Evolutionary conservation across 2,113 vertebrate species (phyloP).

Genomic region (Craseonycteris thonglongyai): DNA sequence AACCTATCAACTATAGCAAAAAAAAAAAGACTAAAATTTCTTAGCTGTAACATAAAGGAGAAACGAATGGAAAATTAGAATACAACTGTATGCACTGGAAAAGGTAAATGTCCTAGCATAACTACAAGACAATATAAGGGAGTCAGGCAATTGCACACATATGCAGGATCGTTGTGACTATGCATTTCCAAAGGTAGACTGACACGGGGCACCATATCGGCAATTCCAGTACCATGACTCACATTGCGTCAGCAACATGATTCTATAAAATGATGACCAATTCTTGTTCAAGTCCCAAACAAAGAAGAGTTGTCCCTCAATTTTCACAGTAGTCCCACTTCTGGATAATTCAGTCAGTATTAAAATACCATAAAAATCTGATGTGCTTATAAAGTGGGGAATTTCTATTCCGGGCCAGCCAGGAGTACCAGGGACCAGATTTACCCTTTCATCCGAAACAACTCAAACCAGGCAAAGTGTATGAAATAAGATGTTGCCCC

Average conservation of each 20-base stretch:
- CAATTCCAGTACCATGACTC: background rate
- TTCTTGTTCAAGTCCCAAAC: background rate
- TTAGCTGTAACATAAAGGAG: background rate
- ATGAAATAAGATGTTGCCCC: background rate
- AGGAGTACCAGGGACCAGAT: background rate
- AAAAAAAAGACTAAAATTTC: background rate
- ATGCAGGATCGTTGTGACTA: rapidly evolving
- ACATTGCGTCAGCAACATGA: background rate
- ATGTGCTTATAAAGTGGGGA: background rate
- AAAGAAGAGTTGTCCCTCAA: background rate
- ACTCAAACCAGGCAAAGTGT: background rate
- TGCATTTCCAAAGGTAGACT: background rate
- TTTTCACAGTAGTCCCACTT: background rate
- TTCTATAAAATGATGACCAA: background rate
- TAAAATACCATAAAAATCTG: background rate
- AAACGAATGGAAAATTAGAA: background rate
- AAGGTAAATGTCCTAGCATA: background rate
- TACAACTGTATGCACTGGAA: background rate
- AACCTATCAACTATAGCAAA: background rate
- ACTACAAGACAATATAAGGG: background rate
- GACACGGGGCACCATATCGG: rapidly evolving
- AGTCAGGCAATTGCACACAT: rapidly evolving
- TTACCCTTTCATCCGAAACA: background rate
- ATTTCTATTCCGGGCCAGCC: background rate
- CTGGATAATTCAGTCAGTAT: background rate